Evolutionary conservation across 2,113 vertebrate species (phyloP).

Genomic region (Pseudopipra pipra): DNA sequence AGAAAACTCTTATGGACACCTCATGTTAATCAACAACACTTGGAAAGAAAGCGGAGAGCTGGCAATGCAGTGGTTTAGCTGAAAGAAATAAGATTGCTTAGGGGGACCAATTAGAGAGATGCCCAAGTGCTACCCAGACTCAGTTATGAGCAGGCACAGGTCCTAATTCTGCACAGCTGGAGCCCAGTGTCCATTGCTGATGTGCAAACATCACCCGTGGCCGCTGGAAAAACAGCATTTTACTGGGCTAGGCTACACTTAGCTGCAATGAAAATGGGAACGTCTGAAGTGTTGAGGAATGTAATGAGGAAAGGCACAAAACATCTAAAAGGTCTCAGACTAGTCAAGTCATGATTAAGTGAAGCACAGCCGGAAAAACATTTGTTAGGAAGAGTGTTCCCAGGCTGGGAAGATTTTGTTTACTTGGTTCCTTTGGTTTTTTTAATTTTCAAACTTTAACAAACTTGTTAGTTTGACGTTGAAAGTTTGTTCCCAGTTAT

Average conservation of each 20-base stretch:
- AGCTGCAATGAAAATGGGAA: not conserved
- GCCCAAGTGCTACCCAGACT: rapidly evolving
- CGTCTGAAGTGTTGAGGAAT: not conserved
- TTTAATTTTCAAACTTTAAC: not conserved
- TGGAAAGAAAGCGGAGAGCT: not conserved
- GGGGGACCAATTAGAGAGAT: not conserved
- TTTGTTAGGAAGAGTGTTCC: not conserved
- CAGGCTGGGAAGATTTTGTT: not conserved
- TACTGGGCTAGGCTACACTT: not conserved
- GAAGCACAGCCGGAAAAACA: not conserved
- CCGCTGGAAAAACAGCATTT: not conserved
- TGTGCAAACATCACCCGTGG: not conserved
- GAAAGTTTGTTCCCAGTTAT: not conserved
- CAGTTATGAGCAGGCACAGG: not conserved
- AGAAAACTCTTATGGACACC: not conserved
- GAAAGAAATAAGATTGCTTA: not conserved
- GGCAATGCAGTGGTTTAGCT: not conserved
- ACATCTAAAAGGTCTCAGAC: not conserved
- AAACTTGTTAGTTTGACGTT: not conserved
- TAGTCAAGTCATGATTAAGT: not conserved
- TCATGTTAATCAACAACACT: not conserved
- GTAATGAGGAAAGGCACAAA: not conserved
- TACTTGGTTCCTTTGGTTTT: not conserved
- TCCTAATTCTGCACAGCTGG: not conserved
- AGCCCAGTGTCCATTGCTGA: not conserved